These are phyloP conservation scores for Aythya baeri DNA, from an alignment of 2,113 vertebrate genomes.

Conservation along the genomic window DNA sequence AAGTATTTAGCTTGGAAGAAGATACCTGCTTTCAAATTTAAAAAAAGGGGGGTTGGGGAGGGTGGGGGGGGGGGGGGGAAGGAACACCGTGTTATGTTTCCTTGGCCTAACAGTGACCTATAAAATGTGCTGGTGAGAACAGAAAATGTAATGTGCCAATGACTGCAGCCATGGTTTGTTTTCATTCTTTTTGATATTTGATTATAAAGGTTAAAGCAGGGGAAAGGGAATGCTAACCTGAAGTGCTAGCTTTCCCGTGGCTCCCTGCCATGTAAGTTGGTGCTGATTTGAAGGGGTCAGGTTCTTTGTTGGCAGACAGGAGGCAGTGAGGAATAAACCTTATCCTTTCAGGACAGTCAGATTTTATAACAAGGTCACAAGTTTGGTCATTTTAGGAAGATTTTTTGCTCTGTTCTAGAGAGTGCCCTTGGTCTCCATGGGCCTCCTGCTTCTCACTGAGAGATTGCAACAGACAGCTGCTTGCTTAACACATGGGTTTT, in stretches of 20 bases:
- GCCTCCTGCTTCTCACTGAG: neutral
- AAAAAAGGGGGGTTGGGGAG: neutral
- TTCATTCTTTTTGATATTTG: slow-evolving; percentile 53
- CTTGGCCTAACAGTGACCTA: slow-evolving; percentile 59
- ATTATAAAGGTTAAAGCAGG: slow-evolving; percentile 45
- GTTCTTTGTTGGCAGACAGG: neutral
- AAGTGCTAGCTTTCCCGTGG: neutral
- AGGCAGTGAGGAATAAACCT: neutral
- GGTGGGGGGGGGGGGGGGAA: neutral
- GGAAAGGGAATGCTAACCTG: neutral
- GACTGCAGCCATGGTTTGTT: neutral
- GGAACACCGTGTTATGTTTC: slow-evolving; percentile 60
- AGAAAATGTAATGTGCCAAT: slow-evolving; percentile 40
- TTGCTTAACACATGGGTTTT: neutral
- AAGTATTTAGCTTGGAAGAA: slow-evolving; percentile 72
- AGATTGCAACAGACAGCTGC: neutral
- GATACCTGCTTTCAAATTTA: slow-evolving; percentile 63
- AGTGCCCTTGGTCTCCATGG: neutral
- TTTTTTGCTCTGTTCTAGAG: neutral
- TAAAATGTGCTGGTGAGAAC: slow-evolving; percentile 68
- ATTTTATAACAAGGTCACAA: neutral
- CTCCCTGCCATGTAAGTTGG: neutral
- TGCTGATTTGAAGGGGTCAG: neutral
- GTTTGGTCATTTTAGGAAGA: neutral
- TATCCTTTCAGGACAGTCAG: neutral